A percentile compares a stretch with the other conserved stretches of the same genome.
Evolutionary conservation across 2,797 vertebrate genomes (phyloP).

Genomic region (Squalus acanthias): DNA sequence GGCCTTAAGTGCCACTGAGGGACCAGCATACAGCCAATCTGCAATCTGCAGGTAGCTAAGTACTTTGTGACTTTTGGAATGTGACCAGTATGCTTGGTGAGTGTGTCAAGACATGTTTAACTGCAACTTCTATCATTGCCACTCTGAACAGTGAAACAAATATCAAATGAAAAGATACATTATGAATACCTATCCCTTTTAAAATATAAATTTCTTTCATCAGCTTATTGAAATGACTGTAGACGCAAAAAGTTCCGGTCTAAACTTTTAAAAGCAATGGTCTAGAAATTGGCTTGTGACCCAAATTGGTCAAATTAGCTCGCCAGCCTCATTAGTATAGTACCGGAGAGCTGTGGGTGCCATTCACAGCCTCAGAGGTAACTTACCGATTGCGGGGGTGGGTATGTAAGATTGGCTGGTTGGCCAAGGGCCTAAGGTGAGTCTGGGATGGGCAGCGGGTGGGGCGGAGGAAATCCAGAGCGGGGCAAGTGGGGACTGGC

Average conservation of each 20-base stretch:
- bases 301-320: not conserved
- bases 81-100: slow-evolving; percentile 29
- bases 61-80: slow-evolving; percentile 42
- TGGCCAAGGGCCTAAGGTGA: not conserved
- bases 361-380: not conserved
- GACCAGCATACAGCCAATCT: slow-evolving; percentile 97
- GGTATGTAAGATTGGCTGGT: not conserved
- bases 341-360: not conserved
- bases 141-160: not conserved
- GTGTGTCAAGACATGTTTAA: slow-evolving; percentile 23
- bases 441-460: not conserved
- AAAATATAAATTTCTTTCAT: not conserved
- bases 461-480: not conserved
- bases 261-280: not conserved
- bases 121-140: not conserved
- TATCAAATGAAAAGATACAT: not conserved
- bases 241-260: not conserved
- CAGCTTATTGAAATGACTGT: not conserved
- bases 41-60: slow-evolving; percentile 97
- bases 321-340: not conserved
- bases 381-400: not conserved
- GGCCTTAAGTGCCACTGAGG: slow-evolving; percentile 93
- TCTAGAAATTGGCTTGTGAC: not conserved
- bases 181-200: not conserved
- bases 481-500: not conserved